Conservation (phyloP, 1,140 invertebrate species). For the Drosophila ironensis region DNA sequence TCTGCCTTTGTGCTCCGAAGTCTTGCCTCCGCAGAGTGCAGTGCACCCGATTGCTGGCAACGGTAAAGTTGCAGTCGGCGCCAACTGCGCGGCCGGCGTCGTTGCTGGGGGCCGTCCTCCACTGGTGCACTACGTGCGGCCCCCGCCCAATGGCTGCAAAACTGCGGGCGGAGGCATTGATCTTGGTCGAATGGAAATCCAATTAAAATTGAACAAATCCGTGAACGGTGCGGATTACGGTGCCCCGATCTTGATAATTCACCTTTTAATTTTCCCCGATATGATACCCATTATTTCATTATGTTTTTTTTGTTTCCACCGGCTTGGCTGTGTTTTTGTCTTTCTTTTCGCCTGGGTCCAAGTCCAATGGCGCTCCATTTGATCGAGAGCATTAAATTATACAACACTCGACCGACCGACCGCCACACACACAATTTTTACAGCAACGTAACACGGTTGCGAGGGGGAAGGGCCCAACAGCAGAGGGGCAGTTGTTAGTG, state of each 20-base stretch:
- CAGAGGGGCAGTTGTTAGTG: background rate
- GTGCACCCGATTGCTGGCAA: conserved; percentile 23
- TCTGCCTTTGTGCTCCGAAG: background rate
- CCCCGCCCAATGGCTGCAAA: background rate
- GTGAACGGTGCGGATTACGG: background rate
- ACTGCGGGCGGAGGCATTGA: conserved; percentile 5
- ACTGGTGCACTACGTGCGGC: background rate
- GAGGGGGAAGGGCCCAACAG: background rate
- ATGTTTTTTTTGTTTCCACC: background rate
- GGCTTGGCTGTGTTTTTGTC: background rate
- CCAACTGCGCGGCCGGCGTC: background rate
- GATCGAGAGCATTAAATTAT: conserved; percentile 46
- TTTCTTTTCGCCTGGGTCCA: conserved; percentile 9
- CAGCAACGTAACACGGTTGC: background rate
- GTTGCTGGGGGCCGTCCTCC: conserved; percentile 9
- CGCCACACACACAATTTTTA: conserved; percentile 1
- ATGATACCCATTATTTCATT: conserved; percentile 1
- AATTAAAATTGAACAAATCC: background rate
- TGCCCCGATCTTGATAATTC: background rate
- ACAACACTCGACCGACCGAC: conserved; percentile 14
- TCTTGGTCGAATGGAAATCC: background rate
- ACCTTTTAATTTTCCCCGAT: conserved; percentile 1
- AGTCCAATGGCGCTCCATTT: conserved; percentile 38
- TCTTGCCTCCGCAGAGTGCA: conserved; percentile 42
- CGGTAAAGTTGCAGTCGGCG: background rate